Evolutionary conservation across 35 echinoderm and acorn worm genomes (phyloP).

Genomic region (Diadema setosum): DNA sequence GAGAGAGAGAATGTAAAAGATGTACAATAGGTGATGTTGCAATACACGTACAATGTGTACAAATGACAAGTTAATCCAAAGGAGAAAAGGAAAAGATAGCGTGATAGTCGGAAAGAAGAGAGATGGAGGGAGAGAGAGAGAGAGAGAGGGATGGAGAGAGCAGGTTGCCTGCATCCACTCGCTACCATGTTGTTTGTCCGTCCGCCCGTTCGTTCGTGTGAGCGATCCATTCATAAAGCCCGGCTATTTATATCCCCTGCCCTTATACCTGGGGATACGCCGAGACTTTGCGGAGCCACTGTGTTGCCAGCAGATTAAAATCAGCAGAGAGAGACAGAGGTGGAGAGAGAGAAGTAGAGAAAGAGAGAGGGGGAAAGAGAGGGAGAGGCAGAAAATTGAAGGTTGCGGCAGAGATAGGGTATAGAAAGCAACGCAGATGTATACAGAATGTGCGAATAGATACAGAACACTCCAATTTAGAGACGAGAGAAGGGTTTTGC

Average conservation of each 20-base stretch:
- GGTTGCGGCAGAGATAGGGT: too few species aligned
- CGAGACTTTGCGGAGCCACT: not conserved
- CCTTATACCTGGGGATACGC: not conserved
- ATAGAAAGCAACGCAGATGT: too few species aligned
- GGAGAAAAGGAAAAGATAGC: not conserved
- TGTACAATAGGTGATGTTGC: not conserved
- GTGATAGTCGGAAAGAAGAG: not conserved
- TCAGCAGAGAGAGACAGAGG: not conserved
- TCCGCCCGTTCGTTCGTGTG: not conserved
- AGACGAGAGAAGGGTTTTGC: too few species aligned
- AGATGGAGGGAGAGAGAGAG: not conserved
- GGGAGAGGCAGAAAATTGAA: too few species aligned
- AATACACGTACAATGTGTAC: not conserved
- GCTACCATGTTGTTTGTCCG: not conserved
- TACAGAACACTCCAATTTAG: too few species aligned
- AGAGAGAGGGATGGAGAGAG: not conserved
- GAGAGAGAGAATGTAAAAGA: not conserved
- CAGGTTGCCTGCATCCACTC: not conserved
- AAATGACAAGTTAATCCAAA: not conserved
- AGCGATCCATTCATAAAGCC: not conserved
- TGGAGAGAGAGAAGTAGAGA: not conserved
- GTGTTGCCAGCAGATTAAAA: not conserved
- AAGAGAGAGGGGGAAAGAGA: not conserved
- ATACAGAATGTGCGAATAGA: too few species aligned
- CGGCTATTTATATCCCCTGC: not conserved